Conservation (phyloP, 1,140 invertebrate genomes). For the Steinernema feltiae region DNA sequence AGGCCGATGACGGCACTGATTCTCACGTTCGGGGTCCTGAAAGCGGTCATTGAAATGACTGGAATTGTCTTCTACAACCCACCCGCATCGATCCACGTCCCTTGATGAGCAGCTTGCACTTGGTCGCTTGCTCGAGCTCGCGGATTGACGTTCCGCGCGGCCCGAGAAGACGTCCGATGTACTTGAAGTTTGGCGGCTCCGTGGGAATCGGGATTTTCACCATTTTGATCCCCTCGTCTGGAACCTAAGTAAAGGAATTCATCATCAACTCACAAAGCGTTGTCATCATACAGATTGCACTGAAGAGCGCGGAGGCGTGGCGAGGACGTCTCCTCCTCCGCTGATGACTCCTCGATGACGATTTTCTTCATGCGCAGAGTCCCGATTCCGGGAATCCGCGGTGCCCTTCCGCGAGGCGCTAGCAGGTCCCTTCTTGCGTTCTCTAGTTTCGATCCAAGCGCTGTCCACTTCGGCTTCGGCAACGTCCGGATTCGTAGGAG, state of each 20-base stretch:
- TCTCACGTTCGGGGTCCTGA: neutral
- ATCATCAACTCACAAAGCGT: neutral
- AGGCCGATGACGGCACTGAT: neutral
- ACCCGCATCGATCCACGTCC: constrained; percentile 95
- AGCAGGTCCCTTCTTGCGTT: too few relatives aligned
- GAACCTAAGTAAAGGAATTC: neutral
- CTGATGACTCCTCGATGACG: too few relatives aligned
- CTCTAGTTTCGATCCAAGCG: too few relatives aligned
- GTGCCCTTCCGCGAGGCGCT: too few relatives aligned
- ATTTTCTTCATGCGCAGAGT: too few relatives aligned
- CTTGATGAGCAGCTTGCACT: constrained; percentile 98
- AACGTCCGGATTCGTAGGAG: too few relatives aligned
- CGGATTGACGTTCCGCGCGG: constrained; percentile 97
- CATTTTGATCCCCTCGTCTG: neutral
- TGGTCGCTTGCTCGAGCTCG: constrained; percentile 94
- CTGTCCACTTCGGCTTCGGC: too few relatives aligned
- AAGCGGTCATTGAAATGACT: neutral
- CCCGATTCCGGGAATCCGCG: too few relatives aligned
- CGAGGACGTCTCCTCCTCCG: too few relatives aligned
- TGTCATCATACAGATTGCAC: too few relatives aligned
- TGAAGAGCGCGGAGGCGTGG: too few relatives aligned
- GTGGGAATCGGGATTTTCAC: neutral
- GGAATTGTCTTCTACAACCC: neutral
- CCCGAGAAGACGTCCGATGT: constrained; percentile 93
- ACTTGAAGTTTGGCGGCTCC: constrained; percentile 65